Base-by-base conservation (phyloP, 2,113 vertebrate species). In the Raja brachyura region DNA sequence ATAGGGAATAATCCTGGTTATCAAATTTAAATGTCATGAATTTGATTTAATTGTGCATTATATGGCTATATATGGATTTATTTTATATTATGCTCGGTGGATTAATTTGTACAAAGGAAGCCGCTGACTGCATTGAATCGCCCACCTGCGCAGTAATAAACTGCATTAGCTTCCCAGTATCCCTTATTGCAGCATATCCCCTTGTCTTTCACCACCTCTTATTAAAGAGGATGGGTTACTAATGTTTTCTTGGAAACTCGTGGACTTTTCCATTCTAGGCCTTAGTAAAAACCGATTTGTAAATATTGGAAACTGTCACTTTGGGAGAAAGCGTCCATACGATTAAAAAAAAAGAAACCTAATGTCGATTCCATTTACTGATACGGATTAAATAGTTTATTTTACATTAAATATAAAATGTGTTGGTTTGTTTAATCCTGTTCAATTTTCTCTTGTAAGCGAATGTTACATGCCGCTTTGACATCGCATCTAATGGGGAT, bases 151-250 rank as follows among this genome's bases (percentile, higher is more conserved):
- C 90, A 92, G 39, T 92, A 92, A 92, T 92, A 92, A 92, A 92
- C 90, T 92, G 90, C 90, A 92, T 92, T 92, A 92, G 90, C 59
- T 92, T 92, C 90, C 90, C 90, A 92, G 90, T 92, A 54, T 92
- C 90, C 90, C 90, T 92, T 92, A 92, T 74, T 92, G 90, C 90
- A 92, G 90, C 90, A 92, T 31, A 92, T 92, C 73, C 33, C 68
- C 90, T 92, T 54, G 63, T 92, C 90, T 92, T 92, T 92, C 90
- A 73, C 90, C 68, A 54, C 68, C 20, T 54, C 90, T 92, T 88
- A 74, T 70, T 92, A 73, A 92, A 74, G 39, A 5, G 63, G 90
- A 92, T 92, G 13, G 90, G 68, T 92, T 92, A 70, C 68, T 73
- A 28, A 74, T 73, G 68, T 33, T 73, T 92, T 39, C 0, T 22